Conservation (phyloP, 2,797 vertebrate species). For the Toxotes lorentzi region DNA sequence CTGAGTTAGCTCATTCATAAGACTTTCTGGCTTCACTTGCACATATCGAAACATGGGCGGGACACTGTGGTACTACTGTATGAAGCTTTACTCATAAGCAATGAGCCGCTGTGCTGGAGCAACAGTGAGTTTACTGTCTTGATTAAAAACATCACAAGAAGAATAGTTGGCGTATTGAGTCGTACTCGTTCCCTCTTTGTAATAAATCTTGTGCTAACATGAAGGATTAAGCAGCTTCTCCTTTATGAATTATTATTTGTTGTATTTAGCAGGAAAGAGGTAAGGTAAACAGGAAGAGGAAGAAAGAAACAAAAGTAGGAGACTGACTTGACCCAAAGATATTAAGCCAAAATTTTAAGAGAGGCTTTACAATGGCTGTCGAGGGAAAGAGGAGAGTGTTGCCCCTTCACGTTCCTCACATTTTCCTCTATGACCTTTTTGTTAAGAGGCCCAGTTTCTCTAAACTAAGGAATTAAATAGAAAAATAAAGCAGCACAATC, state of each 20-base stretch:
- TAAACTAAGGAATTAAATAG: neutral
- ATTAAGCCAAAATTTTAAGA: neutral
- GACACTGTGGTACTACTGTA: constrained; percentile 15
- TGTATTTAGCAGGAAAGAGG: neutral
- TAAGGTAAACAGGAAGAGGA: neutral
- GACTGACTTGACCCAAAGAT: neutral
- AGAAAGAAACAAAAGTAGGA: neutral
- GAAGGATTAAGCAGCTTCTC: neutral
- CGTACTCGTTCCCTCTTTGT: neutral
- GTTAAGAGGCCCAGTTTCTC: neutral
- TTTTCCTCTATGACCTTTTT: neutral
- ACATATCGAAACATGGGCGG: constrained; percentile 25
- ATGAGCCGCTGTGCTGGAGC: constrained; percentile 14
- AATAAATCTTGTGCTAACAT: constrained; percentile 11
- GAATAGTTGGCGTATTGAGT: neutral
- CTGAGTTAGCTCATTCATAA: constrained; percentile 58
- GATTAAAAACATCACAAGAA: constrained; percentile 1
- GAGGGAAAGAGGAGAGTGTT: neutral
- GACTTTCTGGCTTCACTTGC: constrained; percentile 13
- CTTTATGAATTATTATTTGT: neutral
- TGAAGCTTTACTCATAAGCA: constrained; percentile 11
- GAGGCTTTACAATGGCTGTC: neutral
- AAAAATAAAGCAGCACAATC: neutral
- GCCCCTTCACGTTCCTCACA: neutral
- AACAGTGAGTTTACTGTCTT: constrained; percentile 19